A percentile compares a stretch with the other conserved stretches of the same genome.
These are phyloP conservation scores for Zingel zingel DNA, from an alignment of 2,113 vertebrate genomes.

Conservation along the genomic window DNA sequence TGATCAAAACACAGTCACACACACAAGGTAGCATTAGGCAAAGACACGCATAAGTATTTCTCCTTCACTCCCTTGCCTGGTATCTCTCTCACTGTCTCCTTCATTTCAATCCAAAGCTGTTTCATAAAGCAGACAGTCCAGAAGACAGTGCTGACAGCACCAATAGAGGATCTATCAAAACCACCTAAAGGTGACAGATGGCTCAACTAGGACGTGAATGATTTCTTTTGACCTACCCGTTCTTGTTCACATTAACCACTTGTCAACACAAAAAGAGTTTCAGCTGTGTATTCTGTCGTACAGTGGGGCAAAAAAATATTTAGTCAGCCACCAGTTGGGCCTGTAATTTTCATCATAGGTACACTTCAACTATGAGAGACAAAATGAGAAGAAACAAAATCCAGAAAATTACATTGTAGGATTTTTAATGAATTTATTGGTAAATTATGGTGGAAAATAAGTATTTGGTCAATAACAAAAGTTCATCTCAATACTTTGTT, in stretches of 20 bases:
- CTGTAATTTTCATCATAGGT: too few relatives aligned
- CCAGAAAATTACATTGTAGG: too few relatives aligned
- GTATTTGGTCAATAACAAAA: too few relatives aligned
- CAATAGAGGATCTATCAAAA: conserved; percentile 50
- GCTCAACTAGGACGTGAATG: conserved; percentile 27
- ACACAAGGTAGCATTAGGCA: conserved; percentile 31
- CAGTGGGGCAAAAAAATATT: too few relatives aligned
- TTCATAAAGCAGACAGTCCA: conserved; percentile 49
- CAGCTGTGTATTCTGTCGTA: neutral
- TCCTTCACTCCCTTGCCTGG: conserved; percentile 33
- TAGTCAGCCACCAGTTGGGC: too few relatives aligned
- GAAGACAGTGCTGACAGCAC: conserved; percentile 50
- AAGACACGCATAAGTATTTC: conserved; percentile 37
- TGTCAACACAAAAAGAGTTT: neutral
- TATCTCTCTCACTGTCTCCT: conserved; percentile 39
- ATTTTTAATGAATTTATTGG: too few relatives aligned
- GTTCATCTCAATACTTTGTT: too few relatives aligned
- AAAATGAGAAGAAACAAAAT: too few relatives aligned
- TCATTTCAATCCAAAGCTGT: conserved; percentile 51
- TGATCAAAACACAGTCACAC: conserved; percentile 68
- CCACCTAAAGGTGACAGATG: conserved; percentile 52
- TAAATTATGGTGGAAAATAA: too few relatives aligned
- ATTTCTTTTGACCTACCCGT: conserved; percentile 48
- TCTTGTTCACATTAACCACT: conserved; percentile 21
- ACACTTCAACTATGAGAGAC: too few relatives aligned